Evolutionary conservation across 1,140 invertebrate species (phyloP), one percentile per base, ranked within the genome.

Genomic region (Pseudomyrmex pallidus): DNA sequence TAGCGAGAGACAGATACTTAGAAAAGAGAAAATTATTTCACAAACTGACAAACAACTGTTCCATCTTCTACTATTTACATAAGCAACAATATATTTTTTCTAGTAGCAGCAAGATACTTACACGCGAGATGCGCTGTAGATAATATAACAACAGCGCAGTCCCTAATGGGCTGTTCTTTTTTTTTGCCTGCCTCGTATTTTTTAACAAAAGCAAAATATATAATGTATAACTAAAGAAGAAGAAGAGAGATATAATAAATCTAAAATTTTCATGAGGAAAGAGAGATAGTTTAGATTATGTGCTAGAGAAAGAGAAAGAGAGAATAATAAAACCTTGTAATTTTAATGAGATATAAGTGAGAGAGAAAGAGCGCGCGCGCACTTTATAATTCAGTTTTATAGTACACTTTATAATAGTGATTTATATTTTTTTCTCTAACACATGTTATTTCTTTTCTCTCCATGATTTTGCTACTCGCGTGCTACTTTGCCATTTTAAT

Each of bases 1-100:
- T 4, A 13, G 20, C 8, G 13, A 57, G 17, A 57, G 13, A n/a
- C n/a, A n/a, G n/a, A 48, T 12, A 3, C 72, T 48, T 72, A 59
- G 56, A 76, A 63, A 54, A 20, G 3, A 13, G 22, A 15, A 48
- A 74, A 80, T 80, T 70, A 72, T 80, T 80, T 80, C 57, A 20
- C 15, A 10, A 70, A 59, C 10, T 61, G 76, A 61, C 56, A 80
- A 80, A 61, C 20, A 59, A 70, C n/a, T n/a, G 15, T 48, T 8
- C 12, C n/a, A 15, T 17, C 2, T 10, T 48, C 66, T 59, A 59
- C 12, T 25, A 46, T 68, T 67, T 68, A 67, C 15, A 13, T 9
- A 22, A 2, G 35, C 10, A 44, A 68, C 57, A n/a, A 50, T 52
- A 52, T 52, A 68, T 78, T 70, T 68, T 46, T 48, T 70, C 22